Conservation (phyloP, 2,888 invertebrate species). For the Tenthredo scrophulariae region DNA sequence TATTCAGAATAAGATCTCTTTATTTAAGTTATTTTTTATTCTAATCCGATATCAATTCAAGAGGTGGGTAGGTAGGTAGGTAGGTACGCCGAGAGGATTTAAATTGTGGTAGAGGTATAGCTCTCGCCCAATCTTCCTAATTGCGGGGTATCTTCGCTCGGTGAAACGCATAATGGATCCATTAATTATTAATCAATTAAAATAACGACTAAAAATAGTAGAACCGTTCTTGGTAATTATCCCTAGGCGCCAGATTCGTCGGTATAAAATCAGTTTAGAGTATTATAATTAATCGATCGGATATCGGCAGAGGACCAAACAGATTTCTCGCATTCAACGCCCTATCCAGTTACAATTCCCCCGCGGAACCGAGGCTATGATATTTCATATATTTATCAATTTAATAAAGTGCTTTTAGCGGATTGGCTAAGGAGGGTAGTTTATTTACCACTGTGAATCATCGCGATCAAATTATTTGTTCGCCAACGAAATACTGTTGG, state of each 20-base stretch:
- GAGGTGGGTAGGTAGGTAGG: background rate
- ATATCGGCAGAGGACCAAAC: slow-evolving; percentile 15
- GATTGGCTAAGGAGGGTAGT: slow-evolving; percentile 61
- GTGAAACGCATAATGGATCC: slow-evolving; percentile 44
- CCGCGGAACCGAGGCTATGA: slow-evolving; percentile 64
- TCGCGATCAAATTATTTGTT: slow-evolving; percentile 28
- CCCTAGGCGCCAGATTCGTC: slow-evolving; percentile 2
- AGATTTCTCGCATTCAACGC: background rate
- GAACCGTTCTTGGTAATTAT: slow-evolving; percentile 26
- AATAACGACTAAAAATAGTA: slow-evolving; percentile 48
- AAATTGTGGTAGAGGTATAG: slow-evolving; percentile 8
- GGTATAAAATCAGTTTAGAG: slow-evolving; percentile 3
- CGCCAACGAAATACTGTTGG: background rate
- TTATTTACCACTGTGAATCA: slow-evolving; percentile 53
- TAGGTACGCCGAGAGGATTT: slow-evolving; percentile 17
- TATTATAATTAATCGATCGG: slow-evolving; percentile 29
- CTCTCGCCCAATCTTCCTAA: slow-evolving; percentile 37
- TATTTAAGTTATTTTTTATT: slow-evolving; percentile 27
- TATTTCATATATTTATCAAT: slow-evolving; percentile 73
- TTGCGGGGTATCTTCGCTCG: slow-evolving; percentile 37
- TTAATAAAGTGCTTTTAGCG: slow-evolving; percentile 73
- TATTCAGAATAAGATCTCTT: slow-evolving; percentile 29
- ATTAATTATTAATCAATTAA: slow-evolving; percentile 51
- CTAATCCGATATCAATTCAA: slow-evolving; percentile 45
- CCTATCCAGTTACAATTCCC: slow-evolving; percentile 18